These are phyloP conservation scores for Eupithecia pulchellata DNA, from an alignment of 2,888 invertebrate genomes.

Conservation along the genomic window DNA sequence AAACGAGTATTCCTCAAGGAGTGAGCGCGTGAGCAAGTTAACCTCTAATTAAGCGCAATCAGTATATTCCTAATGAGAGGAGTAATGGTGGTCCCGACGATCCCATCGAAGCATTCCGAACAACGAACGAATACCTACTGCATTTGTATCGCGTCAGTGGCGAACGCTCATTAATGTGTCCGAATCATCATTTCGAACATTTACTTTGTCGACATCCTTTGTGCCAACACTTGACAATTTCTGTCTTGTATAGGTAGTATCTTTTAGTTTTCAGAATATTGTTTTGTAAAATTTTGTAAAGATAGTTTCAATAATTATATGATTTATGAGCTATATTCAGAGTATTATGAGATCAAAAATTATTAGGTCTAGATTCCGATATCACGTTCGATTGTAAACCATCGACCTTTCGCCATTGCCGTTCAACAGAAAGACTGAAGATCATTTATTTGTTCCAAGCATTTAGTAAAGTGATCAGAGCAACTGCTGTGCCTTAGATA, in stretches of 20 bases:
- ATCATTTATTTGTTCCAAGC: constrained; percentile 77
- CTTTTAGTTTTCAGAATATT: neutral
- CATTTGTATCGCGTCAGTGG: constrained; percentile 58
- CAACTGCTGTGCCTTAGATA: constrained; percentile 79
- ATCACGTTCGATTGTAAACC: neutral
- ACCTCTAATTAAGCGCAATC: constrained; percentile 85
- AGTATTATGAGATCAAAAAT: neutral
- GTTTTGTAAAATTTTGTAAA: neutral
- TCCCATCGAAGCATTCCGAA: constrained; percentile 82
- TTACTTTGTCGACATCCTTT: neutral
- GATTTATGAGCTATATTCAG: neutral
- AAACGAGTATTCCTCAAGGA: constrained; percentile 79
- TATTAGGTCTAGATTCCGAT: neutral
- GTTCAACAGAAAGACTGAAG: constrained; percentile 80
- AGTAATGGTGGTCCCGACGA: constrained; percentile 83
- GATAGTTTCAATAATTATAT: neutral
- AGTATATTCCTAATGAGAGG: constrained; percentile 85
- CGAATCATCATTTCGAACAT: constrained; percentile 4
- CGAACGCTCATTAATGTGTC: neutral
- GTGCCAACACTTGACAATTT: neutral
- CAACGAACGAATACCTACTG: constrained; percentile 72
- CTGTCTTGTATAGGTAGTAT: neutral
- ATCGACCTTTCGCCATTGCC: constrained; percentile 49
- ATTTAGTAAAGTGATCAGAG: constrained; percentile 77
- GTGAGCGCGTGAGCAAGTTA: constrained; percentile 76